Percentiles rank a stretch among this genome's conserved stretches.
Conservation (phyloP, 2,797 vertebrate species). For the Trachops cirrhosus region DNA sequence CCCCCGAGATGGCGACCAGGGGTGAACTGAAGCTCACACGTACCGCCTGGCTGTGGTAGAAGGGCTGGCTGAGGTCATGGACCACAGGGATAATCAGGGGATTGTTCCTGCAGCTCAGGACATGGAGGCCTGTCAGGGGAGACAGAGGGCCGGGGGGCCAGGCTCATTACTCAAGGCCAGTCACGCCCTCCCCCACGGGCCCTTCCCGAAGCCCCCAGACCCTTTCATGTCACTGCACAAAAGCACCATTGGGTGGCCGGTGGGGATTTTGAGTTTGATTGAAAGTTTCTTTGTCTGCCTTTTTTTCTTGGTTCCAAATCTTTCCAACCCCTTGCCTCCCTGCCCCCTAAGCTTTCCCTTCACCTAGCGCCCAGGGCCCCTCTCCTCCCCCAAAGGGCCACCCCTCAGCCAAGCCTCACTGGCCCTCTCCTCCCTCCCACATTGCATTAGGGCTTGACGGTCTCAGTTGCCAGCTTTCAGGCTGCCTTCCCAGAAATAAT, state of each 20-base stretch:
- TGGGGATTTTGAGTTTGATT: slow-evolving; percentile 77
- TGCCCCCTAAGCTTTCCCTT: slow-evolving; percentile 65
- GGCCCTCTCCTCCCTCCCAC: slow-evolving; percentile 50
- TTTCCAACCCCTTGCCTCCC: slow-evolving; percentile 65
- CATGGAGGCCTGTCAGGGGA: slow-evolving; percentile 91
- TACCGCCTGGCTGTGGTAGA: slow-evolving; percentile 96
- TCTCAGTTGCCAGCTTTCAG: slow-evolving; percentile 26
- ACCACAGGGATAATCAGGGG: slow-evolving; percentile 97
- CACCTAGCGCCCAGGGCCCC: slow-evolving; percentile 52
- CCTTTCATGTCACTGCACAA: slow-evolving; percentile 78
- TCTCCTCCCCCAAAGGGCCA: slow-evolving; percentile 52
- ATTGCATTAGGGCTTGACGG: neutral
- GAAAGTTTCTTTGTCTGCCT: slow-evolving; percentile 76
- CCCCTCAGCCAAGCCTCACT: slow-evolving; percentile 37
- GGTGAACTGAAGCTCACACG: slow-evolving; percentile 93
- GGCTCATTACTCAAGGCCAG: slow-evolving; percentile 78
- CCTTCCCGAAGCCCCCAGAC: slow-evolving; percentile 82
- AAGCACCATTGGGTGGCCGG: slow-evolving; percentile 74
- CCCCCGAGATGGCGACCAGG: slow-evolving; percentile 96
- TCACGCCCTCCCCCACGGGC: slow-evolving; percentile 76
- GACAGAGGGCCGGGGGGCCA: slow-evolving; percentile 80
- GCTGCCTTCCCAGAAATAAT: slow-evolving; percentile 3
- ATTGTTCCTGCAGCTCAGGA: slow-evolving; percentile 97
- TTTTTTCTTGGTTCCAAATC: slow-evolving; percentile 68
- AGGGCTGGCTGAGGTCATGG: slow-evolving; percentile 97